Percentiles rank a stretch among this genome's conserved stretches.
Conservation (phyloP, 1,140 invertebrate genomes). For the Ceratosolen fusciceps region DNA sequence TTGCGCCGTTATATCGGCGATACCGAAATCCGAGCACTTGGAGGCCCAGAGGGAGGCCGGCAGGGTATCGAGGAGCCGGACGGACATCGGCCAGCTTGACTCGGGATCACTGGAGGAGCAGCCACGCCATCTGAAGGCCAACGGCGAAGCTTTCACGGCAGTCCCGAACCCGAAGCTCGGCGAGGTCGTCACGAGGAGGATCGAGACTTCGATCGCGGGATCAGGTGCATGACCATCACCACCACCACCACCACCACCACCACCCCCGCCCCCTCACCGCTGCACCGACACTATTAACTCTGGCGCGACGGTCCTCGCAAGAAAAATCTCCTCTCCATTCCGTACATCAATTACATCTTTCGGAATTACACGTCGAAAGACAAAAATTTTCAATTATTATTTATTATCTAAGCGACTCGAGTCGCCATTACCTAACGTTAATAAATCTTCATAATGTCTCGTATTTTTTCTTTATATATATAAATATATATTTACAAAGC, state of each 20-base stretch:
- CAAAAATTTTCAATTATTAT: too few species aligned
- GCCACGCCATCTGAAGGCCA: slow-evolving; percentile 54
- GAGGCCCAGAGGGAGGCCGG: background rate
- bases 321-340: too few species aligned
- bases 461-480: too few species aligned
- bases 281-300: background rate
- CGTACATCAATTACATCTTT: too few species aligned
- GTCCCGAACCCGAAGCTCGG: slow-evolving; percentile 58
- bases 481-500: too few species aligned
- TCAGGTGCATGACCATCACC: slow-evolving; percentile 25
- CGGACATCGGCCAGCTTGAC: slow-evolving; percentile 59
- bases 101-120: slow-evolving; percentile 52
- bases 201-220: slow-evolving; percentile 31
- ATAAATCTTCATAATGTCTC: too few species aligned
- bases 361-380: too few species aligned
- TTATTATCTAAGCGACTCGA: too few species aligned
- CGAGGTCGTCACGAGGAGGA: slow-evolving; percentile 12
- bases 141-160: slow-evolving; percentile 55
- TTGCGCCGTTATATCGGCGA: slow-evolving; percentile 60
- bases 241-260: background rate
- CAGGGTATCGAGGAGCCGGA: slow-evolving; percentile 56
- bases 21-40: slow-evolving; percentile 60
- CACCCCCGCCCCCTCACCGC: background rate
- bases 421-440: too few species aligned
- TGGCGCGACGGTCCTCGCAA: too few species aligned